Evolutionary conservation across 2,113 vertebrate species (phyloP), one percentile per base, ranked within the genome.

Genomic region (Ciconia stormi): DNA sequence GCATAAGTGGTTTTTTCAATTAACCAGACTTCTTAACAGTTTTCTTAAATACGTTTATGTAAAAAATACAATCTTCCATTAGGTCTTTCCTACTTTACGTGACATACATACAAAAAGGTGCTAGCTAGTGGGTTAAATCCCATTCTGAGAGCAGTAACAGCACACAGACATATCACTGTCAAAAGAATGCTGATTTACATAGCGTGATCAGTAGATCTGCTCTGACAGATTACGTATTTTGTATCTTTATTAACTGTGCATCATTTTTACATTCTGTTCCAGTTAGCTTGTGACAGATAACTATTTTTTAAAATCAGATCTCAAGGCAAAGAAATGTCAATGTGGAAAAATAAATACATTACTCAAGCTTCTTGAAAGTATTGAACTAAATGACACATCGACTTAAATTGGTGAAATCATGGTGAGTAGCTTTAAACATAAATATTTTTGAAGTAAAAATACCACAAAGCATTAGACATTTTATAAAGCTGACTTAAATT

Each of bases 231-330:
- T 87, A 89, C 5, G 5, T 93, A 85, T 73, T 95, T 95, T 85
- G 74, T 95, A 69, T 94, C 94, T 93, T 93, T 93, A 95, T 93
- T 95, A 95, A 93, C 46, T 76, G 58, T 34, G 87, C 87, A 91
- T 95, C 69, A 90, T 42, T 93, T 89, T 87, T 77, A 82, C 78
- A 96, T 92, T 89, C 69, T 85, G 66, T 95, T 95, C 84, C 85
- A 80, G 78, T 96, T 89, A 94, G 89, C 53, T 89, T 72, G 73
- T 95, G 94, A 95, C 95, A 95, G 81, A 91, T 67, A 95, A 65
- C 62, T 91, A 38, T 62, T 89, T 94, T 96, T 95, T 55, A 42
- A 89, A 94, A 82, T 87, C 89, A 67, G 73, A 91, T 91, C 87
- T 91, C 73, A 79, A 91, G 78, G 93, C 53, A 80, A 95, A 91